Conservation (phyloP, 2,888 invertebrate genomes). For the Cephus nigrinus region DNA sequence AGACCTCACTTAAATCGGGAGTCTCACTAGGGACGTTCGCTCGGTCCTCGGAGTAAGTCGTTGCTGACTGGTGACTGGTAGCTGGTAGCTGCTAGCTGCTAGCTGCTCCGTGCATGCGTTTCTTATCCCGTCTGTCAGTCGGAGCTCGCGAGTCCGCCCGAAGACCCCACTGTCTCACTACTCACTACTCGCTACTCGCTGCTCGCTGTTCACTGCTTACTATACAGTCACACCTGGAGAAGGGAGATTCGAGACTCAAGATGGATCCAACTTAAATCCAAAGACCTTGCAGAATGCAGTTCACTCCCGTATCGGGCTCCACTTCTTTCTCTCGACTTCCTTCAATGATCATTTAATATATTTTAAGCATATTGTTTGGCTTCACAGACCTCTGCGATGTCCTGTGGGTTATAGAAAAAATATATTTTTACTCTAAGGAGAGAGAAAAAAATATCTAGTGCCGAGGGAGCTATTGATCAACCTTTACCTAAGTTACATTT, state of each 20-base stretch:
- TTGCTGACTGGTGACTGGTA: conserved; percentile 48
- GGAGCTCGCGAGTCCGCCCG: conserved; percentile 4
- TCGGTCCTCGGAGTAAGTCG: not conserved
- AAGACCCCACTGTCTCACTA: not conserved
- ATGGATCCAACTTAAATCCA: not conserved
- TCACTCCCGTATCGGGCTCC: not conserved
- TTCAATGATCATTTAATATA: not conserved
- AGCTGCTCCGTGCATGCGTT: conserved; percentile 57
- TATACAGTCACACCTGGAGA: not conserved
- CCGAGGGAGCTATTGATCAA: not conserved
- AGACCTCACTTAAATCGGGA: not conserved
- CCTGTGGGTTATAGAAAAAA: not conserved
- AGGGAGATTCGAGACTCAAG: not conserved
- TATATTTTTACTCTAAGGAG: not conserved
- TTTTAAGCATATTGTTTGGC: not conserved
- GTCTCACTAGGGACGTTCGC: not conserved
- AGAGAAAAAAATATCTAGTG: not conserved
- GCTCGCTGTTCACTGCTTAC: not conserved
- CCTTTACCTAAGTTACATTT: not conserved
- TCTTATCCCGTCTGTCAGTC: conserved; percentile 56
- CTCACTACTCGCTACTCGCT: not conserved
- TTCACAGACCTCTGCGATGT: not conserved
- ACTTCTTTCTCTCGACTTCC: not conserved
- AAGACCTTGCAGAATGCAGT: not conserved
- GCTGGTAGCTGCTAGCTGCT: conserved; percentile 49